A percentile compares a stretch with the other conserved stretches of the same genome.
These are phyloP conservation scores for Scotopteryx bipunctaria DNA, from an alignment of 2,888 invertebrate genomes.

Conservation along the genomic window DNA sequence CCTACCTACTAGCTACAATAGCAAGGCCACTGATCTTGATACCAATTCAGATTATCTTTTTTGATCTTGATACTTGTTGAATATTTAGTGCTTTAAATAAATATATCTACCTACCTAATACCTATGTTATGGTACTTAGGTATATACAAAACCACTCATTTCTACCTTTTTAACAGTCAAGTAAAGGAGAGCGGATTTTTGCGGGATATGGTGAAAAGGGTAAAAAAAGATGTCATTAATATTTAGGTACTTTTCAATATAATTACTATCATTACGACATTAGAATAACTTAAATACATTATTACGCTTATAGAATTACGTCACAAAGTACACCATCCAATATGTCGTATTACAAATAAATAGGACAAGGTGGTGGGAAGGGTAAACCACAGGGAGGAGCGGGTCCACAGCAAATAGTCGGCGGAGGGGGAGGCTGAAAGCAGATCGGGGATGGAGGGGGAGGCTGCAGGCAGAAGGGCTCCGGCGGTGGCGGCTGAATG, in stretches of 20 bases:
- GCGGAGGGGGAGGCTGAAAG: slow-evolving; percentile 45
- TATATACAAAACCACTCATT: no score
- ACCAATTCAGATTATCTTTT: slow-evolving; percentile 24
- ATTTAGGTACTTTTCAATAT: not conserved
- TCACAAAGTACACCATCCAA: slow-evolving; percentile 16
- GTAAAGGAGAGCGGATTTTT: no score
- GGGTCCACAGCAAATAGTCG: slow-evolving; percentile 45
- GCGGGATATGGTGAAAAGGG: not conserved
- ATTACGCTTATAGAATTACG: not conserved
- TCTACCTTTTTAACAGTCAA: no score
- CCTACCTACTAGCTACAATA: slow-evolving; percentile 25
- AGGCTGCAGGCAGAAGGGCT: slow-evolving; percentile 65
- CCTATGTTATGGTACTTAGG: no score
- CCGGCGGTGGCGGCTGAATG: slow-evolving; percentile 62
- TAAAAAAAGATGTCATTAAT: not conserved
- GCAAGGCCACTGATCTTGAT: slow-evolving; percentile 34
- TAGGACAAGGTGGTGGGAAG: slow-evolving; percentile 33
- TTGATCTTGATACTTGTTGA: slow-evolving; percentile 16
- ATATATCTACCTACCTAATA: no score
- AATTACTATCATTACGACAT: not conserved
- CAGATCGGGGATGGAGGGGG: slow-evolving; percentile 54
- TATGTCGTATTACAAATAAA: slow-evolving; percentile 44
- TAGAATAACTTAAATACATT: slow-evolving; percentile 7
- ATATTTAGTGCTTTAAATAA: no score
- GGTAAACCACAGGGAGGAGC: slow-evolving; percentile 38